Evolutionary conservation across 2,888 invertebrate genomes (phyloP), one percentile per base, ranked within the genome.

Genomic region (Agrotis ipsilon): DNA sequence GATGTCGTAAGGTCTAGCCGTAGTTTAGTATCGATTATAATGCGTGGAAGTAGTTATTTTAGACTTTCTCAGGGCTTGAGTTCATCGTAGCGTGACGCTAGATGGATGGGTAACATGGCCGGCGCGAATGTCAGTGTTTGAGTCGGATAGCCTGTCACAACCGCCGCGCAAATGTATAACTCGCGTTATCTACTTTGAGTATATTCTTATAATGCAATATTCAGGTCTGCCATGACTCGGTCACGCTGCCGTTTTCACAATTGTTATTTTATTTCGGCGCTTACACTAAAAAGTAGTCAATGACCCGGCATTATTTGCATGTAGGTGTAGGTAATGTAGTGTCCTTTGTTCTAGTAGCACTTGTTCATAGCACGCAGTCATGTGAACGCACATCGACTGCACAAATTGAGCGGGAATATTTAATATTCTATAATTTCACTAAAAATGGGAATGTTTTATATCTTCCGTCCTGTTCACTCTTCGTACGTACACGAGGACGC

Each of bases 61-160:
- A 89, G 89, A 92, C 92, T 92, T 92, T 93, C 92, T 90, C 89
- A 92, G 90, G 90, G 90, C 89, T 90, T 89, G 89, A 87, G 91
- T 90, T 93, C 93, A 91, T 85, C 88, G 90, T 89, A 94, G 94
- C 95, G 93, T 95, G 95, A 95, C 95, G 96, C 96, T 93, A 91
- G 90, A 87, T 90, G 86, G 89, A 85, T 87, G 84, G 84, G 91
- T 93, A 96, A 94, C 92, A 96, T 96, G 96, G 96, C 95, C 96
- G 96, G 95, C 94, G 89, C 92, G 92, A 93, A 91, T 90, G 93
- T 91, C 91, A 89, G 88, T 91, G 89, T 89, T 91, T 89, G 87
- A 89, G 87, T 89, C 75, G 83, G 83, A 85, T 87, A 86, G 88
- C 80, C 87, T 92, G 92, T 92, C 91, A 91, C 86, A 89, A 86